Percentiles rank a stretch among this genome's conserved stretches.
Evolutionary conservation across 1,140 invertebrate species (phyloP).

Genomic region (Drosophila bifasciata): DNA sequence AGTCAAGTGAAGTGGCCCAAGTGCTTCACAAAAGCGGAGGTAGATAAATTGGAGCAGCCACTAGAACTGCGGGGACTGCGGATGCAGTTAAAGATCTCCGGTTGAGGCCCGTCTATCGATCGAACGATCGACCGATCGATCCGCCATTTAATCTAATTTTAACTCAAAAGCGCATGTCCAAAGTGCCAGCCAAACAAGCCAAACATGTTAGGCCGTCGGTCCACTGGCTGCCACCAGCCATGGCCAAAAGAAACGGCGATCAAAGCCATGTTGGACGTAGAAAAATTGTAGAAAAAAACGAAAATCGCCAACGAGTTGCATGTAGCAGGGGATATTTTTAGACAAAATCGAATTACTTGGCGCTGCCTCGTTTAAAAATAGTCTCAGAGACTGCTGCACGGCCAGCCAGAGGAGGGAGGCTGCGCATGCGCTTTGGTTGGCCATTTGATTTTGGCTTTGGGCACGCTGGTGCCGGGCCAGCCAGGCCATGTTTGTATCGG

Average conservation of each 20-base stretch:
- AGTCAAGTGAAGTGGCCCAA: conserved; percentile 6
- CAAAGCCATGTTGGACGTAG: conserved; percentile 47
- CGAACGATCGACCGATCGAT: conserved; percentile 12
- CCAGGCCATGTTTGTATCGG: conserved; percentile 6
- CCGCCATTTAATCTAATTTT: conserved; percentile 75
- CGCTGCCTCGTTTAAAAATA: conserved; percentile 70
- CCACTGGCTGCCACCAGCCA: conserved; percentile 70
- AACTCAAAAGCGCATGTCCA: conserved; percentile 67
- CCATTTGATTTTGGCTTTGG: conserved; percentile 54
- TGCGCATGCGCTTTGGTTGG: conserved; percentile 35
- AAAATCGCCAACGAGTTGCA: conserved; percentile 20
- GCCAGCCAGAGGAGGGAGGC: conserved; percentile 5
- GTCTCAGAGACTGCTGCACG: conserved; percentile 25
- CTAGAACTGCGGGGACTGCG: neutral
- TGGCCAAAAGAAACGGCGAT: conserved; percentile 60
- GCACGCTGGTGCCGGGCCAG: neutral
- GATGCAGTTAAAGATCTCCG: conserved; percentile 1
- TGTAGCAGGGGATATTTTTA: conserved; percentile 62
- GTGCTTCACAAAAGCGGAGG: neutral
- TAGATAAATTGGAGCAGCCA: conserved; percentile 30
- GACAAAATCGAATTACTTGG: conserved; percentile 62
- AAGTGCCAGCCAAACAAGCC: conserved; percentile 52
- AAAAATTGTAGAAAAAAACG: conserved; percentile 63
- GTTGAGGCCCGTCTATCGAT: conserved; percentile 6
- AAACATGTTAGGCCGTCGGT: conserved; percentile 65